These are phyloP conservation scores for Ceratoteleas bidentatus DNA, from an alignment of 1,140 invertebrate species.

Conservation along the genomic window DNA sequence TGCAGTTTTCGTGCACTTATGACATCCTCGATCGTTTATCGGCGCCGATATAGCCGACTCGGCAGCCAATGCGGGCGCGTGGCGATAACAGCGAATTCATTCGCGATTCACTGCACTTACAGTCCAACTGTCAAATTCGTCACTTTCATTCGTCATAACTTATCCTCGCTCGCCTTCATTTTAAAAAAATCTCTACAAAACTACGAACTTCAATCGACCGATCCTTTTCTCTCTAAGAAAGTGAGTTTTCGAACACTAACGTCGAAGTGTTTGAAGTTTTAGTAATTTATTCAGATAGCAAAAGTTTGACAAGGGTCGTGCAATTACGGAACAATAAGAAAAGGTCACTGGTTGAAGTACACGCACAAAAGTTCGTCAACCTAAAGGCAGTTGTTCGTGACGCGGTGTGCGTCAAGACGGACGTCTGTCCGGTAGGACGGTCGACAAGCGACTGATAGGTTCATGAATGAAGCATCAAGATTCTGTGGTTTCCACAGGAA, in stretches of 20 bases:
- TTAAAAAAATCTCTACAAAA: no score
- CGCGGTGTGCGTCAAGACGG: slow-evolving; percentile 58
- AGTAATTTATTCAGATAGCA: no score
- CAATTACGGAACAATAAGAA: neutral
- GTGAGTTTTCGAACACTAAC: no score
- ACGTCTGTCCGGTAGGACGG: slow-evolving; percentile 77
- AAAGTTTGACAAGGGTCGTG: no score
- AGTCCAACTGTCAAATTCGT: no score
- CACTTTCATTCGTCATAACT: no score
- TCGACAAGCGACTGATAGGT: slow-evolving; percentile 80
- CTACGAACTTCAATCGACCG: no score
- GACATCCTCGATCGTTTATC: slow-evolving; percentile 42
- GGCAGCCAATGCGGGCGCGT: slow-evolving; percentile 10
- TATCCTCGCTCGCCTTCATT: no score
- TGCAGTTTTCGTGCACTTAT: slow-evolving; percentile 42
- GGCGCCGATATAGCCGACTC: slow-evolving; percentile 7
- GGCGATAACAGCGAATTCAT: slow-evolving; percentile 27
- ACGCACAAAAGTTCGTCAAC: slow-evolving; percentile 47
- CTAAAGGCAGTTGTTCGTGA: slow-evolving; percentile 38
- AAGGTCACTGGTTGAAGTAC: neutral
- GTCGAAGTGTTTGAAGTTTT: no score
- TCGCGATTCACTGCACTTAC: neutral
- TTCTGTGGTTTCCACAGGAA: slow-evolving; percentile 76
- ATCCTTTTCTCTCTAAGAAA: no score
- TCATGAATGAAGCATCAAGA: slow-evolving; percentile 76